Evolutionary conservation across 2,888 invertebrate species (phyloP), one percentile per base, ranked within the genome.

Genomic region (Ormyrus labotus): DNA sequence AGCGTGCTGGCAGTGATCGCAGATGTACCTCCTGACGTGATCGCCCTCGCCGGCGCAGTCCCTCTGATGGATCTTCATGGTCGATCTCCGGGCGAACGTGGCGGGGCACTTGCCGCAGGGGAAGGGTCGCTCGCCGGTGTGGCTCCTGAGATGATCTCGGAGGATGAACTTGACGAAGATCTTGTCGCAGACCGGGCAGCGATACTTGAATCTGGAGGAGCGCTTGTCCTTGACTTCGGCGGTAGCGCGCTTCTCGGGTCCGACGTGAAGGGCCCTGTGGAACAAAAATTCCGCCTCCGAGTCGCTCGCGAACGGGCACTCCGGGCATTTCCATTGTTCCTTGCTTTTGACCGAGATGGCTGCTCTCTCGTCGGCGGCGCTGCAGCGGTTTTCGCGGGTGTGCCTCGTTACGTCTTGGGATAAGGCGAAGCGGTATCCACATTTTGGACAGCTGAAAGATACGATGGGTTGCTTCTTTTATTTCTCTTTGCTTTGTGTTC

Each of bases 391-490:
- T 81, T 92, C 91, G 78, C 94, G 92, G n/a, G 94, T 92, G 87
- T 96, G 96, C 10, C 93, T 93, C 0, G 95, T 93, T 10, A 96
- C 93, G 87, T 96, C 96, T 92, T 96, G 96, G 0, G 95, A 92
- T 0, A 95, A 91, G 0, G 93, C 92, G 87, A 96, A 96, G 10
- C 92, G 91, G 88, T 92, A 91, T 0, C 95, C 96, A 85, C 96
- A 96, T 84, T 93, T 93, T 0, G 94, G 93, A 87, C 96, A 96
- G 78, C 95, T 94, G 64, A 5, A 64, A n/a, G n/a, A 8, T 55
- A 11, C 5, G 34, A 19, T 19, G 2, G 1, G 19, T 19, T 19
- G 19, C 19, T 19, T 19, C 19, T 19, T 19, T 19, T 19, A 19
- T 19, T 19, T 19, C 19, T 19, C 19, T 19, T 19, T 19, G 1